Evolutionary conservation across 2,888 invertebrate genomes (phyloP), one percentile per base, ranked within the genome.

Genomic region (Physocephala rufipes): DNA sequence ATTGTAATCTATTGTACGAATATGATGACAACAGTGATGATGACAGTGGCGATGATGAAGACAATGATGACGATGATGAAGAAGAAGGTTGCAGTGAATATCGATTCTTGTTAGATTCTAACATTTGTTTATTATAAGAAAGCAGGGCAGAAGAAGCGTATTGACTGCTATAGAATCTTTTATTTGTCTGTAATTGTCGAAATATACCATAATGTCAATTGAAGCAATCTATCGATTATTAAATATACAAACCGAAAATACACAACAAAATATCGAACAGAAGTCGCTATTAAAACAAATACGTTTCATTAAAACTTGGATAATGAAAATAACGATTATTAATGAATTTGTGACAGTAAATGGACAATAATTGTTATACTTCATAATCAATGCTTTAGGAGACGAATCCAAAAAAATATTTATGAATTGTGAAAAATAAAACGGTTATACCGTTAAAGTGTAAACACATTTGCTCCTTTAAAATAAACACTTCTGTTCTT

Each of bases 81-180:
- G 80, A 79, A 75, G 81, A 78, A 77, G 80, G 76, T 78, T 82
- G 82, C 78, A 75, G 79, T 79, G 82, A 81, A 76, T 83, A 85
- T 82, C 82, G 82, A 81, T 82, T 82, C 81, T 82, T 85, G 83
- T 82, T 84, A 77, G 84, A 83, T 81, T 85, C 85, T 84, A 86
- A 84, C 77, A 58, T 13, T 15, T 85, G 79, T 83, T 82, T 84
- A 82, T 84, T 86, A 80, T 85, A 82, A 78, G 85, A 84, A 79
- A 85, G 83, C 84, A 84, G 82, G 85, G 84, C 72, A 73, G 79
- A 83, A 77, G 83, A 83, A 82, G 84, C 80, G 81, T 85, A 80
- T 74, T 82, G 82, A 76, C 79, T 82, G 76, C 79, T 80, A 79
- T 79, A 84, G 80, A 83, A 82, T 85, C 86, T 86, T 80, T 84